These are phyloP conservation scores for Drosophila niveifrons DNA, from an alignment of 2,888 invertebrate genomes.

Conservation along the genomic window DNA sequence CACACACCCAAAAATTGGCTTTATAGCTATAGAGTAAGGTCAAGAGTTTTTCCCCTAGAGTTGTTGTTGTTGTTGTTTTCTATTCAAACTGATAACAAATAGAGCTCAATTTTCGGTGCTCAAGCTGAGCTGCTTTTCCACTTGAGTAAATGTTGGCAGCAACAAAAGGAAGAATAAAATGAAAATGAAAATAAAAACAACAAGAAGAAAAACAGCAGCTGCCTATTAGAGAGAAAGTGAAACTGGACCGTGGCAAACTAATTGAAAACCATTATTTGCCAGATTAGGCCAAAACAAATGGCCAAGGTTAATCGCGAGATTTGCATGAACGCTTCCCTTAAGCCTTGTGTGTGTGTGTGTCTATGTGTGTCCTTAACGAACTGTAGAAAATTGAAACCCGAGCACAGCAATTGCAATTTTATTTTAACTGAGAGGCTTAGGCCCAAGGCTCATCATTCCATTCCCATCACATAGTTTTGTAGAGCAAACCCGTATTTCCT, in stretches of 20 bases:
- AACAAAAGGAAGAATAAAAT: neutral
- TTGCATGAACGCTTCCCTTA: slow-evolving; percentile 60
- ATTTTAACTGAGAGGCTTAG: slow-evolving; percentile 63
- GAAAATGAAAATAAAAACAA: too few relatives aligned
- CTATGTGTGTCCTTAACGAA: slow-evolving; percentile 58
- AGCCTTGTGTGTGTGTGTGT: slow-evolving; percentile 13
- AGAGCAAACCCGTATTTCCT: neutral
- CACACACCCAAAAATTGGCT: slow-evolving; percentile 17
- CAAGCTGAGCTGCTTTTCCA: slow-evolving; percentile 39
- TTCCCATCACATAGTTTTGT: slow-evolving; percentile 1
- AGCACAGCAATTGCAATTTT: slow-evolving; percentile 74
- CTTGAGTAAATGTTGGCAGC: slow-evolving; percentile 30
- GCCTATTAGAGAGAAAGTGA: slow-evolving; percentile 33
- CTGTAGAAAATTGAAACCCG: slow-evolving; percentile 65
- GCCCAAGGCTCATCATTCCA: slow-evolving; percentile 31
- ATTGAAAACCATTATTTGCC: slow-evolving; percentile 79
- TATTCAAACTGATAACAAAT: slow-evolving; percentile 7
- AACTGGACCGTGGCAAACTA: slow-evolving; percentile 75
- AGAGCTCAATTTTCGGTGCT: slow-evolving; percentile 29
- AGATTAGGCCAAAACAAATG: slow-evolving; percentile 78
- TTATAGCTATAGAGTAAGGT: slow-evolving; percentile 6
- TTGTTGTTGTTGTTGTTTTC: slow-evolving; percentile 7
- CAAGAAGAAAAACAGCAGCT: slow-evolving; percentile 20
- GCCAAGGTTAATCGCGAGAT: slow-evolving; percentile 75
- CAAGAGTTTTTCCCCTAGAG: neutral